Evolutionary conservation across 1,140 invertebrate species (phyloP), one percentile per base, ranked within the genome.

Genomic region (Scaptomyza montana): DNA sequence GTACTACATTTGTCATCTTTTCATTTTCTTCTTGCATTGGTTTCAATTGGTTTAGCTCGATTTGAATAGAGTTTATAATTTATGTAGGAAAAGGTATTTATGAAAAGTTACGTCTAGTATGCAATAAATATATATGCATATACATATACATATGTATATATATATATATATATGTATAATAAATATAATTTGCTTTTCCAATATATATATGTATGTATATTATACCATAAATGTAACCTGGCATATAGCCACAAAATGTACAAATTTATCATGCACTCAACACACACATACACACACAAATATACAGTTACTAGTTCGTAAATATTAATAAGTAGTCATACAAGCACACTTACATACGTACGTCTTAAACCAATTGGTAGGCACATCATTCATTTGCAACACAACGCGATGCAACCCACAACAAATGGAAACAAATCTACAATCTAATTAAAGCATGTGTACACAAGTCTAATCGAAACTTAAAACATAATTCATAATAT

Each of bases 371-470:
- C 57, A 12, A 74, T 59, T 66, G 71, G 71, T 86, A 89, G 82
- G 82, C 82, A 89, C 76, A 78, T 77, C 71, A 84, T 74, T 89
- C 71, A 84, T 74, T 89, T 77, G 72, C 62, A 89, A 89, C 84
- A 77, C 70, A 86, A 46, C 56, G 74, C 68, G 71, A 64, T 51
- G 71, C 33, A 7, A 36, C 78, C 81, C 77, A 86, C 79, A 80
- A 77, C 81, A 80, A 75, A 56, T 80, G 67, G 69, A 80, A 87
- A 86, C 77, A 73, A 78, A 74, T 82, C 82, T 87, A 87, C 66
- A 82, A 89, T 68, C 82, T 87, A 87, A 87, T 87, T 87, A 87
- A 87, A 87, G 82, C 82, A 86, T 87, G 73, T 87, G 75, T 87
- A 78, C 76, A 86, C 82, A 74, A 72, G 74, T 87, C 77, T 80